Evolutionary conservation across 2,888 invertebrate genomes (phyloP).

Genomic region (Eudasyphora cyanicolor): DNA sequence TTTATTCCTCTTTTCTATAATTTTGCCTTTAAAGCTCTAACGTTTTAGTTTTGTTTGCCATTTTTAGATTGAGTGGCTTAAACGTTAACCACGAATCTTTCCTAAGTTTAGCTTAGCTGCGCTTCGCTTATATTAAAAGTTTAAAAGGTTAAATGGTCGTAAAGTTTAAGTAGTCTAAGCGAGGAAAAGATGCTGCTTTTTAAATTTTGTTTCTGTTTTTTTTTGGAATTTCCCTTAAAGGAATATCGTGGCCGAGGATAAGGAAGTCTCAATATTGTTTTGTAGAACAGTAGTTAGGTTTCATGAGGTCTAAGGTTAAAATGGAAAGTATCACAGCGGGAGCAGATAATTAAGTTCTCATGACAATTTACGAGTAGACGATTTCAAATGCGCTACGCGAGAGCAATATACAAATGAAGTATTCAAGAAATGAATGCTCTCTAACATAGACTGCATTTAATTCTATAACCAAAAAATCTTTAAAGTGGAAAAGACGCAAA

Average conservation of each 20-base stretch:
- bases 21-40: neutral
- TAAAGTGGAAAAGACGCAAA: too few relatives aligned
- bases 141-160: neutral
- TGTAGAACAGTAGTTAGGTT: conserved; percentile 17
- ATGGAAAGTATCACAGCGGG: neutral
- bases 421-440: too few relatives aligned
- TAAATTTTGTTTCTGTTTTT: conserved; percentile 4
- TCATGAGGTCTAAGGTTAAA: conserved; percentile 9
- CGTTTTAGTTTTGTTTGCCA: too few relatives aligned
- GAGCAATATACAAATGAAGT: too few relatives aligned
- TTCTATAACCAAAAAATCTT: too few relatives aligned
- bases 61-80: neutral
- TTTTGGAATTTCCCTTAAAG: neutral
- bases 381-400: too few relatives aligned
- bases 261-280: neutral
- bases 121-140: neutral
- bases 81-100: neutral
- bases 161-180: neutral
- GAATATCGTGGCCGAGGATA: neutral
- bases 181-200: too few relatives aligned
- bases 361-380: too few relatives aligned
- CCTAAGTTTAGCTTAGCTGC: neutral
- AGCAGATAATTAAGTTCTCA: neutral
- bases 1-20: neutral
- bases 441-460: too few relatives aligned